Conservation (phyloP, 53 echinoderm and acorn worm genomes). For the Antedon mediterranea region DNA sequence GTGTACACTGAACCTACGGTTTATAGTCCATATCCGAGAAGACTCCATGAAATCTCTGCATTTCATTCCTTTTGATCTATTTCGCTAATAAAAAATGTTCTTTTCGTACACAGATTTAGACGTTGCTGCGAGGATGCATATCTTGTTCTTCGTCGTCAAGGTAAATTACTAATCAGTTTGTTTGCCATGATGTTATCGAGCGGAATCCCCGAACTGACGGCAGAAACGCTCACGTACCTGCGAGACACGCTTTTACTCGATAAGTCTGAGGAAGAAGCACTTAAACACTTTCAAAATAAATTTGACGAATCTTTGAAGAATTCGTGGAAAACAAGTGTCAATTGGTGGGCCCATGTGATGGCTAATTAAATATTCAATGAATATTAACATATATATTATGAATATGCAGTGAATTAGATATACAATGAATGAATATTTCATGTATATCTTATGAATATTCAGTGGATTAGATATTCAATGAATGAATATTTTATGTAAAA, state of each 20-base stretch:
- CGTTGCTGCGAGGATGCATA: constrained; percentile 70
- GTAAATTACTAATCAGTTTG: constrained; percentile 82
- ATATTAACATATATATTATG: too few relatives aligned
- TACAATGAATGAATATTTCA: too few relatives aligned
- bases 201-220: constrained; percentile 84
- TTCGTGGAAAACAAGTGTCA: constrained; percentile 87
- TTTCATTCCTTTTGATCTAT: too few relatives aligned
- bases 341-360: constrained; percentile 84
- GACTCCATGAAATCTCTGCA: too few relatives aligned
- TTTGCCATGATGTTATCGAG: constrained; percentile 99
- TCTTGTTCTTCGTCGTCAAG: constrained; percentile 71
- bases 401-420: too few relatives aligned
- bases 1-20: too few relatives aligned
- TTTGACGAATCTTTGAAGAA: constrained; percentile 90
- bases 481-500: too few relatives aligned
- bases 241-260: constrained; percentile 68
- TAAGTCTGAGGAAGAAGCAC: constrained; percentile 61
- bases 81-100: too few relatives aligned
- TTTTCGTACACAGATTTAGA: constrained; percentile 39
- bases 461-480: too few relatives aligned
- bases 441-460: too few relatives aligned
- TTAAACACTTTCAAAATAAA: constrained; percentile 68
- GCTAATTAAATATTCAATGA: constrained; percentile 26
- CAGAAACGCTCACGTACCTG: constrained; percentile 77
- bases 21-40: too few relatives aligned